These are phyloP conservation scores for Lissonota sp. DNA, from an alignment of 2,888 invertebrate species.

Conservation along the genomic window DNA sequence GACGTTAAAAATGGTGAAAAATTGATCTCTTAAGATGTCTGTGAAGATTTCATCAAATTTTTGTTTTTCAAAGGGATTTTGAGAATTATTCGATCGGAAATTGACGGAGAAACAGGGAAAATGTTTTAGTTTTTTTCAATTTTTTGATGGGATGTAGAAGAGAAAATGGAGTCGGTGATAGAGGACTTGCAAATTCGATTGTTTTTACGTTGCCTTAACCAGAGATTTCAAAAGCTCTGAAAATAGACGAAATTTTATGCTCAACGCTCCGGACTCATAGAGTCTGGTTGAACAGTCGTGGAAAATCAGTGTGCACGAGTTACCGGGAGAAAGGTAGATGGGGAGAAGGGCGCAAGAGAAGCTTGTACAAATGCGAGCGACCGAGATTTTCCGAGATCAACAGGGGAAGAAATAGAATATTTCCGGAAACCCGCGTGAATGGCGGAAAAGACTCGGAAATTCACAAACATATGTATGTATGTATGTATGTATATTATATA, in stretches of 20 bases:
- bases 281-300: conserved; percentile 3
- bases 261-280: conserved; percentile 5
- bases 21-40: too few species aligned
- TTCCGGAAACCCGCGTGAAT: conserved; percentile 51
- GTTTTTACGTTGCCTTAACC: conserved; percentile 12
- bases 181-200: background rate
- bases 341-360: conserved; percentile 42
- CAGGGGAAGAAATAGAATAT: conserved; percentile 59
- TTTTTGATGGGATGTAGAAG: too few species aligned
- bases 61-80: too few species aligned
- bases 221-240: background rate
- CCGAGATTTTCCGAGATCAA: conserved; percentile 54
- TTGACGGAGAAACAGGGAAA: too few species aligned
- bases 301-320: conserved; percentile 48
- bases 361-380: conserved; percentile 60
- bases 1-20: too few species aligned
- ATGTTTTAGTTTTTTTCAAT: too few species aligned
- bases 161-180: too few species aligned
- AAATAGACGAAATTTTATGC: conserved; percentile 42
- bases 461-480: conserved; percentile 49
- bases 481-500: too few species aligned
- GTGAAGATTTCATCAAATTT: too few species aligned
- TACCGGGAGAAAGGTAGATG: conserved; percentile 24
- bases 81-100: too few species aligned
- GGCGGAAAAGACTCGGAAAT: conserved; percentile 59